phyloP scores from a whole-genome alignment of 2,797 vertebrate genomes.

The Alca torda region DNA sequence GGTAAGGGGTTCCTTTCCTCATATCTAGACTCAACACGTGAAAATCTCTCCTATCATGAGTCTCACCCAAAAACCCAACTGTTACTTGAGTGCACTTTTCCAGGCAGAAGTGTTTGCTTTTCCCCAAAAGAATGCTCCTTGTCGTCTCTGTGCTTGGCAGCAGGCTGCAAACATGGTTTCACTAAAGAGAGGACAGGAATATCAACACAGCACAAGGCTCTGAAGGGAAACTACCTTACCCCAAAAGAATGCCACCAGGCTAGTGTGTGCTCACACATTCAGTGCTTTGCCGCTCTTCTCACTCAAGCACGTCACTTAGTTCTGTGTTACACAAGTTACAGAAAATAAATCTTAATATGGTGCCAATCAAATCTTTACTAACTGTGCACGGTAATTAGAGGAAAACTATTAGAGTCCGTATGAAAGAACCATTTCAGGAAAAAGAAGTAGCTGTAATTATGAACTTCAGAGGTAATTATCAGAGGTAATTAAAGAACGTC shows the following conservation, averaged over 20 bases:
- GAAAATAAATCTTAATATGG: background rate
- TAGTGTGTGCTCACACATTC: accelerated
- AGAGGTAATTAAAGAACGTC: accelerated
- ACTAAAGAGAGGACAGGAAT: background rate
- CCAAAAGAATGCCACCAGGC: background rate
- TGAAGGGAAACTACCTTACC: background rate
- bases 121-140: background rate
- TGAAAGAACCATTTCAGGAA: background rate
- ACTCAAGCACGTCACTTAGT: background rate
- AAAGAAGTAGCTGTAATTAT: background rate
- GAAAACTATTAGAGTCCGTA: background rate
- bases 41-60: background rate
- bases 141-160: background rate
- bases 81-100: background rate
- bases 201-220: background rate
- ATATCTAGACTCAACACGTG: background rate
- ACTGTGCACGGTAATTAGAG: background rate
- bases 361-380: background rate
- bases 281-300: background rate
- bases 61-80: background rate
- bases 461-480: background rate
- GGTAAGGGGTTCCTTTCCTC: background rate
- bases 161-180: background rate
- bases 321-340: background rate
- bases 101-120: background rate